Evolutionary conservation across 2,797 vertebrate species (phyloP).

Genomic region (Neomorphus geoffroyi): DNA sequence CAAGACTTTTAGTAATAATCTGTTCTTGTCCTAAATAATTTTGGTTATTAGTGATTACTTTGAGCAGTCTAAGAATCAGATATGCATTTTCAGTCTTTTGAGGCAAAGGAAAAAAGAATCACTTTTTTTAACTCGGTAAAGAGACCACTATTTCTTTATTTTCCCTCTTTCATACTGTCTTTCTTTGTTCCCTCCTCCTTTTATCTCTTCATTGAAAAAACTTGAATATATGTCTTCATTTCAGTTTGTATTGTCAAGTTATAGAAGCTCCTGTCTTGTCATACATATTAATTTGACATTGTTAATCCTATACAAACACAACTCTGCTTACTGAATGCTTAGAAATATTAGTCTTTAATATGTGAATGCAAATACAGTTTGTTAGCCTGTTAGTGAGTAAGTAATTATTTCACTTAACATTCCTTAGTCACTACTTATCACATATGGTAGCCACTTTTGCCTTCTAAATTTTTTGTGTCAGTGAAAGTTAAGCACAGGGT

Average conservation of each 20-base stretch:
- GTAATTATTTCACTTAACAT: not conserved
- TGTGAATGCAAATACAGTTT: not conserved
- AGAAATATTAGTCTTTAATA: not conserved
- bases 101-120: not conserved
- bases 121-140: not conserved
- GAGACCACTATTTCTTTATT: not conserved
- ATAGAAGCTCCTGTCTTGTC: not conserved
- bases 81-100: not conserved
- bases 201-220: not conserved
- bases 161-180: not conserved
- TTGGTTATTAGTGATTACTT: not conserved
- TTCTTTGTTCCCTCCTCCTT: not conserved
- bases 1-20: not conserved
- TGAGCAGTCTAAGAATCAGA: not conserved
- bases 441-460: not conserved
- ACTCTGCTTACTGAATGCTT: not conserved
- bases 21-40: not conserved
- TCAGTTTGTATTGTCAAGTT: not conserved
- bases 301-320: constrained; percentile 3
- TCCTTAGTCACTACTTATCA: not conserved
- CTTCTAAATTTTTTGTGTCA: not conserved
- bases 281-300: not conserved
- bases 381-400: not conserved
- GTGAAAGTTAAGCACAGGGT: not conserved
- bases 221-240: not conserved